Evolutionary conservation across 1,140 invertebrate species (phyloP).

Genomic region (Lineus longissimus): DNA sequence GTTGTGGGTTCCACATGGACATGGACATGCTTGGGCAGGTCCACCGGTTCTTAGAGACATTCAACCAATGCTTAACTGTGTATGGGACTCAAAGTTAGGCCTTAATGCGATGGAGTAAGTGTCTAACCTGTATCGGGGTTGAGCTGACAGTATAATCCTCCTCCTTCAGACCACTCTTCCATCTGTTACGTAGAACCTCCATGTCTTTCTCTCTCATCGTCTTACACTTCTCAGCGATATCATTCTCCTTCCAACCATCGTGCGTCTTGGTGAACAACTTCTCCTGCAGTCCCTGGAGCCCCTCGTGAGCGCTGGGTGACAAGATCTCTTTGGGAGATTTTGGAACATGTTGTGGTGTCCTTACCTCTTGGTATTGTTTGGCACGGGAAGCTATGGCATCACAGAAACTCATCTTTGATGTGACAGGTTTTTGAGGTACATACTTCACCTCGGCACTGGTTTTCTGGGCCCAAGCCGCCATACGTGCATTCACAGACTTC

Average conservation of each 20-base stretch:
- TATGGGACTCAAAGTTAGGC: too few species aligned
- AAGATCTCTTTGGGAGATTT: too few species aligned
- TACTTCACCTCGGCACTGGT: conserved; percentile 4
- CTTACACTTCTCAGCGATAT: conserved; percentile 19
- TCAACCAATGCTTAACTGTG: too few species aligned
- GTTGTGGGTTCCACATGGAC: too few species aligned
- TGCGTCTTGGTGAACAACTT: not conserved
- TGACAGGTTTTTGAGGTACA: not conserved
- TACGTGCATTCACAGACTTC: conserved; percentile 29
- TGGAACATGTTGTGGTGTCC: too few species aligned
- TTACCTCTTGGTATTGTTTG: not conserved
- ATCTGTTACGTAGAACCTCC: conserved; percentile 41
- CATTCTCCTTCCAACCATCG: not conserved
- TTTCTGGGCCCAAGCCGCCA: conserved; percentile 26
- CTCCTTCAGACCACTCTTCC: conserved; percentile 41
- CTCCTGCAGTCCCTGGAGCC: too few species aligned
- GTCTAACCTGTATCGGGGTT: too few species aligned
- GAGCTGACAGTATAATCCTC: too few species aligned
- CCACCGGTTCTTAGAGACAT: too few species aligned
- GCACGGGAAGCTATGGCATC: not conserved
- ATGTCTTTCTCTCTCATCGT: conserved; percentile 47
- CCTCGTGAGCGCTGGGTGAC: too few species aligned
- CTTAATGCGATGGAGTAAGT: too few species aligned
- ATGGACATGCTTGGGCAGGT: too few species aligned
- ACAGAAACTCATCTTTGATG: not conserved